Percentiles rank a stretch among this genome's conserved stretches.
Evolutionary conservation across 1,140 invertebrate species (phyloP).

Genomic region (Lordiphosa stackelbergi): DNA sequence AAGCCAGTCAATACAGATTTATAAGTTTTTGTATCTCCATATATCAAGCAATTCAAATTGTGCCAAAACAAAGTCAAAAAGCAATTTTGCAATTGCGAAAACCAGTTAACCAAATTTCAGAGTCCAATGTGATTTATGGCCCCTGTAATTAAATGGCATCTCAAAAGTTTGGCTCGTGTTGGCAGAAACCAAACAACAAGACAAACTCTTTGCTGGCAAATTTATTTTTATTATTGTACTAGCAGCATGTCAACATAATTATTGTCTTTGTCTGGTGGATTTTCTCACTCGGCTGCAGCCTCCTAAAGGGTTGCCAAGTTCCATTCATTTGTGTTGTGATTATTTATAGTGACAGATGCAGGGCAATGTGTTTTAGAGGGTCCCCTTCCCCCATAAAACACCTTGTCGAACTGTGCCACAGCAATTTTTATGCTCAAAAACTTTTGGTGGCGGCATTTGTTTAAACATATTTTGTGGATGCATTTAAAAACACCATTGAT

Average conservation of each 20-base stretch:
- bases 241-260: slow-evolving; percentile 37
- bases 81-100: slow-evolving; percentile 22
- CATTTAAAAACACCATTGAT: background rate
- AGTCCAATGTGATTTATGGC: slow-evolving; percentile 41
- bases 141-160: slow-evolving; percentile 50
- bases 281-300: slow-evolving; percentile 20
- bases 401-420: slow-evolving; percentile 27
- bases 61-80: slow-evolving; percentile 12
- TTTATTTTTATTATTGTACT: slow-evolving; percentile 50
- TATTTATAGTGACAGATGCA: slow-evolving; percentile 72
- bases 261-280: slow-evolving; percentile 29
- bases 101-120: slow-evolving; percentile 25
- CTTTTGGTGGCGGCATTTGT: slow-evolving; percentile 30
- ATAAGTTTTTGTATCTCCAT: slow-evolving; percentile 6
- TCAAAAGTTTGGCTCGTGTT: slow-evolving; percentile 45
- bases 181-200: slow-evolving; percentile 6
- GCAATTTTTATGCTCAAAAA: slow-evolving; percentile 49
- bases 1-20: slow-evolving; percentile 7
- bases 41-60: slow-evolving; percentile 25
- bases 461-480: slow-evolving; percentile 25
- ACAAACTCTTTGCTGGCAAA: slow-evolving; percentile 33
- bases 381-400: slow-evolving; percentile 11
- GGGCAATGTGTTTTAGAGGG: slow-evolving; percentile 49
- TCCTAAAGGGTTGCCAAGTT: slow-evolving; percentile 61
- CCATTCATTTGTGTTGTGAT: slow-evolving; percentile 30